These are phyloP conservation scores for Fistularia commersonii DNA, from an alignment of 2,797 vertebrate species.

Conservation along the genomic window DNA sequence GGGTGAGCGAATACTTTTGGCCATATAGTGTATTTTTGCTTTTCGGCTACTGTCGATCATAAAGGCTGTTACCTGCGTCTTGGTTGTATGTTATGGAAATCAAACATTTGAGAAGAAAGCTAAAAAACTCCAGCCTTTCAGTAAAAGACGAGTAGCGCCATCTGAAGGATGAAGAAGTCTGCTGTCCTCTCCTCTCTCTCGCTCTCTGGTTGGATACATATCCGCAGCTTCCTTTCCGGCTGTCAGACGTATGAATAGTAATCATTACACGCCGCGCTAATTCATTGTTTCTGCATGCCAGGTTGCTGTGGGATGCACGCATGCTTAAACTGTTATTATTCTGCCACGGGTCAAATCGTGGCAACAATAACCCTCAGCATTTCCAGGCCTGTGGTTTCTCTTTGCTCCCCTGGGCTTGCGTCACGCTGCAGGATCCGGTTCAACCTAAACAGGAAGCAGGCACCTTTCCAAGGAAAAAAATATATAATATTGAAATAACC, in stretches of 20 bases:
- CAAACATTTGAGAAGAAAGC: too few species aligned
- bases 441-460: too few species aligned
- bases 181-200: constrained; percentile 10
- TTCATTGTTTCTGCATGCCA: constrained; percentile 58
- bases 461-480: too few species aligned
- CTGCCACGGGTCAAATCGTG: constrained; percentile 66
- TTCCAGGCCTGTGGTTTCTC: constrained; percentile 42
- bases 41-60: too few species aligned
- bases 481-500: too few species aligned
- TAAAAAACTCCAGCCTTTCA: too few species aligned
- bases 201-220: constrained; percentile 11
- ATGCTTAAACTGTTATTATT: constrained; percentile 67
- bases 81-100: too few species aligned
- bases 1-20: too few species aligned
- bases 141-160: too few species aligned
- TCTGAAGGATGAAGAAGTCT: constrained; percentile 49
- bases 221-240: neutral
- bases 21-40: too few species aligned
- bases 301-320: constrained; percentile 61
- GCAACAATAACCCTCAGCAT: constrained; percentile 44
- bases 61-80: too few species aligned
- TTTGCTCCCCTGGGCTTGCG: constrained; percentile 33
- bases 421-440: constrained; percentile 24
- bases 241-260: constrained; percentile 66
- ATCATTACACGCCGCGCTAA: constrained; percentile 65